These are phyloP conservation scores for Charina bottae DNA, from an alignment of 2,113 vertebrate species.

Conservation along the genomic window DNA sequence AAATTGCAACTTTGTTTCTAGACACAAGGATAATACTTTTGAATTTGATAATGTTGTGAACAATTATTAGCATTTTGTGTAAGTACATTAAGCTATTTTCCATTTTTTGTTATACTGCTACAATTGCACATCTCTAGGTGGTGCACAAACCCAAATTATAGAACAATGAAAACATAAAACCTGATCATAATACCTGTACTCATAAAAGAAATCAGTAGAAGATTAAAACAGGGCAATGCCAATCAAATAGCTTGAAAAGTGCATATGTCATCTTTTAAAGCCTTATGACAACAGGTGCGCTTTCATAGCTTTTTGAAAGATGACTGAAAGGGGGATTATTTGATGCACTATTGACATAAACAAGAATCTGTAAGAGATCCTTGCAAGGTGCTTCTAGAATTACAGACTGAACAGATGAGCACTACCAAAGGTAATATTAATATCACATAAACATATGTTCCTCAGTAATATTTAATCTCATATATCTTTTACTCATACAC, in stretches of 20 bases:
- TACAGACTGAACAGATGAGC: constrained; percentile 6
- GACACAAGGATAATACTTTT: not conserved
- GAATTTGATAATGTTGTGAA: not conserved
- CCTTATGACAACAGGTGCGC: not conserved
- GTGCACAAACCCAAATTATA: not conserved
- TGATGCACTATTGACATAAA: not conserved
- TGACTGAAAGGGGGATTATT: not conserved
- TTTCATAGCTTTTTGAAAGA: not conserved
- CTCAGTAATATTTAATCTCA: not conserved
- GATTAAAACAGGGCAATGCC: not conserved
- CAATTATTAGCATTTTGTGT: not conserved
- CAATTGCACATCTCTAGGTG: not conserved
- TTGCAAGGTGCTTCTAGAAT: not conserved
- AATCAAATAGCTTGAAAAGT: not conserved
- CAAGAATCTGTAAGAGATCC: not conserved
- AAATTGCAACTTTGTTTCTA: not conserved
- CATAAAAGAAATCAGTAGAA: not conserved
- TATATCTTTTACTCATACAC: not conserved
- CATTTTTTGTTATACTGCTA: not conserved
- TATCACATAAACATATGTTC: not conserved
- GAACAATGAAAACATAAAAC: not conserved
- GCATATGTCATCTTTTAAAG: not conserved
- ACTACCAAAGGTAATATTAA: not conserved
- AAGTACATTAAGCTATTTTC: not conserved
- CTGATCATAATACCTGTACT: not conserved